Evolutionary conservation across 2,797 vertebrate species (phyloP), one percentile per base, ranked within the genome.

Genomic region (Monodelphis domestica): DNA sequence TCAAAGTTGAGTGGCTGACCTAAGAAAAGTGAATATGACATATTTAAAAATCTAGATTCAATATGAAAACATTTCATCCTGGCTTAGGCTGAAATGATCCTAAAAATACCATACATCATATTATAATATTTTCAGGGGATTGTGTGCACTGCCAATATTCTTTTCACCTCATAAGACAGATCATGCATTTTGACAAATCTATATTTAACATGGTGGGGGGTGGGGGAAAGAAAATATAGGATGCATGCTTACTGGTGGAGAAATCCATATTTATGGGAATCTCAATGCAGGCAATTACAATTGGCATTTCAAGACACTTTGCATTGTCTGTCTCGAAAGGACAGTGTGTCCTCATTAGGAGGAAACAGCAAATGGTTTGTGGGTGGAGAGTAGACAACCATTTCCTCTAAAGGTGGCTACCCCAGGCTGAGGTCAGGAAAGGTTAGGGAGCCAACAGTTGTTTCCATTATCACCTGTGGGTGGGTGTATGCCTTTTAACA

Each of bases 181-280:
- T 88, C 95, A 91, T 90, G 38, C 87, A 78, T 96, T 96, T 95
- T 91, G 90, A 97, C 90, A 95, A 97, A 97, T 92, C 96, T 97
- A 94, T 94, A 96, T 96, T 96, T 97, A 96, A 97, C 94, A 94
- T 12, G 52, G 38, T 78, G 70, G 38, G 70, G 70, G 38, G 70
- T 70, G 70, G 70, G 70, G 17, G 56, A 29, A 88, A 90, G 90
- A 91, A 92, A 93, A 95, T 93, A 94, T 63, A 89, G 54, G 54
- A 30, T 12, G 26, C 59, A 21, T 88, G 92, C 89, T 96, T 95
- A 91, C 95, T 92, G 90, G 78, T 94, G 52, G n/a, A 70, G 89
- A 96, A 95, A 97, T 92, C 87, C 91, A 33, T 94, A 94, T 94
- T 91, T 94, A 96, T 89, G 87, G 88, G 95, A 96, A 94, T 94